Evolutionary conservation across 2,113 vertebrate species (phyloP).

Genomic region (Saccopteryx leptura): DNA sequence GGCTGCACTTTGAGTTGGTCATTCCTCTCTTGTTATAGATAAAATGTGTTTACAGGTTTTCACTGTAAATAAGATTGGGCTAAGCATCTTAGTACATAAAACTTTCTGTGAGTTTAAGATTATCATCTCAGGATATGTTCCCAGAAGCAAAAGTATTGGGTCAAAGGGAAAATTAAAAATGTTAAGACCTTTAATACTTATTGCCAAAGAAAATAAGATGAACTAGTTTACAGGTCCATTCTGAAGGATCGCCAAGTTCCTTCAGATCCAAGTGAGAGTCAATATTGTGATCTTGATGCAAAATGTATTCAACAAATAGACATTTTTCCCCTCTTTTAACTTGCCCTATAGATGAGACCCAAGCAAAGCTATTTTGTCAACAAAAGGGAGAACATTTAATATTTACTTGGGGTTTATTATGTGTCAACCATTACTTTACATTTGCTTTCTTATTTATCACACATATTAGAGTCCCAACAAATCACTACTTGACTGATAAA

Average conservation of each 20-base stretch:
- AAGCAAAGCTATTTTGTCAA: not conserved
- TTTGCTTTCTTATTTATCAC: slow-evolving; percentile 28
- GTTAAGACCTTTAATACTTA: slow-evolving; percentile 4
- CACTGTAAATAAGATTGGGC: not conserved
- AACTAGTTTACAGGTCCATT: slow-evolving; percentile 46
- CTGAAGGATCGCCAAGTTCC: not conserved
- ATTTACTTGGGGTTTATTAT: slow-evolving; percentile 13
- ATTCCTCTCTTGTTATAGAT: not conserved
- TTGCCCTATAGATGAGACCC: not conserved
- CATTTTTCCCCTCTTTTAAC: not conserved
- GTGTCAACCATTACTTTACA: slow-evolving; percentile 20
- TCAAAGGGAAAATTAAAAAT: slow-evolving; percentile 20
- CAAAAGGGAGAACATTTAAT: slow-evolving; percentile 5
- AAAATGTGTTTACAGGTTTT: not conserved
- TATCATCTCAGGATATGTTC: not conserved
- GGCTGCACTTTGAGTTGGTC: not conserved
- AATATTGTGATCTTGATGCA: slow-evolving; percentile 24
- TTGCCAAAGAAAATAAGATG: slow-evolving; percentile 10
- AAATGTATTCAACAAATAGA: slow-evolving; percentile 34
- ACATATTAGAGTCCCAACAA: not conserved
- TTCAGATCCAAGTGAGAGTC: not conserved
- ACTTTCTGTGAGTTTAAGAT: not conserved
- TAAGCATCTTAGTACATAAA: not conserved
- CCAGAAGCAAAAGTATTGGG: not conserved
- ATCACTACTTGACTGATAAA: slow-evolving; percentile 48